These are phyloP conservation scores for Matsumyia berberina DNA, from an alignment of 2,888 invertebrate species.

Conservation along the genomic window DNA sequence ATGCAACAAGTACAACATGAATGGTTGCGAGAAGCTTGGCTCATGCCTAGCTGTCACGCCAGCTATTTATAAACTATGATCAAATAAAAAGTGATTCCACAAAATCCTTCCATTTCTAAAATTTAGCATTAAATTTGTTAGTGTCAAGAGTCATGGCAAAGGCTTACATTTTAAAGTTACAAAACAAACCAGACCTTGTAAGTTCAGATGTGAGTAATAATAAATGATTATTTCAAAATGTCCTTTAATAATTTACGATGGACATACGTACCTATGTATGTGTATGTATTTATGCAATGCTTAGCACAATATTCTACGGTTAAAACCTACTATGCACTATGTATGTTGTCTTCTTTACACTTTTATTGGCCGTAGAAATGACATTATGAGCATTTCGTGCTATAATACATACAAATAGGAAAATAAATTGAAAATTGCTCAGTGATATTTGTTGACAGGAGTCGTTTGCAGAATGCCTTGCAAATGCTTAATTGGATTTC, in stretches of 20 bases:
- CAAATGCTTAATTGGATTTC: constrained; percentile 72
- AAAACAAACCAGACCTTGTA: neutral
- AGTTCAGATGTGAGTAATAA: constrained; percentile 35
- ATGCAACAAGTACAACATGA: no score
- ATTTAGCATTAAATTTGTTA: no score
- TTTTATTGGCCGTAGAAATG: constrained; percentile 40
- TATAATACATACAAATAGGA: constrained; percentile 56
- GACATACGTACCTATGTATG: constrained; percentile 57
- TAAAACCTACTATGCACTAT: constrained; percentile 31
- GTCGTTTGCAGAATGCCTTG: constrained; percentile 70
- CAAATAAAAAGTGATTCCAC: no score
- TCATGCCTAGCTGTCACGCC: no score
- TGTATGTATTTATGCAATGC: constrained; percentile 63
- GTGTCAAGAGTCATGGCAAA: neutral
- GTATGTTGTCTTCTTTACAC: constrained; percentile 43
- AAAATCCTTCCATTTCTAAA: no score
- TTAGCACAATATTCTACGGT: constrained; percentile 49
- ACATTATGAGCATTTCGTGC: constrained; percentile 58
- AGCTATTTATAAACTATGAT: no score
- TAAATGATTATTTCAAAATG: constrained; percentile 52
- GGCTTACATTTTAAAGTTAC: constrained; percentile 22
- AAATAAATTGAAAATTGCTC: constrained; percentile 74
- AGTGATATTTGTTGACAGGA: constrained; percentile 73
- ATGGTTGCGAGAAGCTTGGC: no score
- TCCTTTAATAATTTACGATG: constrained; percentile 34